Base-by-base conservation (phyloP, 1,140 invertebrate genomes). In the Meteorus sp. region DNA sequence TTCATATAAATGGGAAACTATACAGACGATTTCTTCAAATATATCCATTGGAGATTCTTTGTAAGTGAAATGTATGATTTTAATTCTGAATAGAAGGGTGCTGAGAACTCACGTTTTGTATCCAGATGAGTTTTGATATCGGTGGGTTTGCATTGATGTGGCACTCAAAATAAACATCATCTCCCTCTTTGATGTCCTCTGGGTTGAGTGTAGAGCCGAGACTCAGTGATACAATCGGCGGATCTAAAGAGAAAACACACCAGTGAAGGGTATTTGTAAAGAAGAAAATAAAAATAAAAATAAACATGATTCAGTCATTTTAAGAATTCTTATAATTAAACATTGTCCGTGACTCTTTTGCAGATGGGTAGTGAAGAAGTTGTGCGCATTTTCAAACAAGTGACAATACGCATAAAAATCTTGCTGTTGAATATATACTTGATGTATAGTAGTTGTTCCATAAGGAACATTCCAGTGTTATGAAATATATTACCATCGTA, bases 131-230 rank as follows among this genome's bases (percentile, higher is more conserved):
- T 66, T 90, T 88, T 63, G 89, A 86, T 75, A 90, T 88, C 69
- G 86, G 85, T 6, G 92, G 93, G 79, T 93, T 94, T 7, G 92
- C 88, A 66, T 85, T 87, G 57, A 95, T 92, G 73, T 89, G 88
- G 75, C 92, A 95, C 72, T 94, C 92, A 68, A 95, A 94, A 77
- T 94, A 94, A n/a, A 94, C 91, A 77, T 95, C 92, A 70, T 94
- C 92, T 29, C 91, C 91, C 79, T 94, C 91, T 73, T 93, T 93
- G 71, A 94, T 94, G 72, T 92, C 89, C 65, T 90, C 86, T 13
- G 92, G 88, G 73, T 91, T 92, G 50, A 94, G 81, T 11, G 90
- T 94, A 61, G 88, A 90, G 60, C 92, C 93, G 53, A 95, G 82
- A 58, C 89, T 87, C 29, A 96, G 78, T 19, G 86, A 87, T 35